These are phyloP conservation scores for Drosophila ezoana DNA, from an alignment of 2,888 invertebrate species.

Conservation along the genomic window DNA sequence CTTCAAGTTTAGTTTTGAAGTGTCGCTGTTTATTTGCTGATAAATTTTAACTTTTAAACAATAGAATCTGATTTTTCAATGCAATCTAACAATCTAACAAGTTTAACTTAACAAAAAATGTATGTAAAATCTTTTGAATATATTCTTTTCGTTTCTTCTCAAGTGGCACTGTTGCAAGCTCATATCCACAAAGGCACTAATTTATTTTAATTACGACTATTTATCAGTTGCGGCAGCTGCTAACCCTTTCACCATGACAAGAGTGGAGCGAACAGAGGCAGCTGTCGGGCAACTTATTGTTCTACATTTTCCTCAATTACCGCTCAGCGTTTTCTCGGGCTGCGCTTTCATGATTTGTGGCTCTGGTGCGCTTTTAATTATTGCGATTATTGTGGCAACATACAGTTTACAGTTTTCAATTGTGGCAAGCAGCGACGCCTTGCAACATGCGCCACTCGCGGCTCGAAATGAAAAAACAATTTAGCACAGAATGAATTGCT, in stretches of 20 bases:
- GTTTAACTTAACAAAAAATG: too few species aligned
- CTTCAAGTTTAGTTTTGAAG: too few species aligned
- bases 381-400: constrained; percentile 74
- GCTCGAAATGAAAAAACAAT: constrained; percentile 47
- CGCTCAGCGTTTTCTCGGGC: constrained; percentile 33
- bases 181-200: constrained; percentile 40
- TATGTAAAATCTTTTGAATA: not conserved
- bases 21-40: too few species aligned
- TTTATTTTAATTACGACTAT: constrained; percentile 59
- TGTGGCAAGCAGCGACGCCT: constrained; percentile 45
- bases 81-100: too few species aligned
- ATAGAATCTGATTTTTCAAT: not conserved
- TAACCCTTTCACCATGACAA: constrained; percentile 63
- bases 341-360: constrained; percentile 62
- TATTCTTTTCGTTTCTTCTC: not conserved
- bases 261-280: constrained; percentile 16
- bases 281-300: constrained; percentile 57
- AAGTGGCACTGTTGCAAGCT: constrained; percentile 15
- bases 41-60: too few species aligned
- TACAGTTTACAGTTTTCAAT: constrained; percentile 71
- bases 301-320: constrained; percentile 67
- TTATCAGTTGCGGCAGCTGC: constrained; percentile 45
- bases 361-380: constrained; percentile 67
- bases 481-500: constrained; percentile 63
- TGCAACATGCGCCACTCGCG: constrained; percentile 9